Evolutionary conservation across 2,888 invertebrate genomes (phyloP).

Genomic region (Xanthia togata): DNA sequence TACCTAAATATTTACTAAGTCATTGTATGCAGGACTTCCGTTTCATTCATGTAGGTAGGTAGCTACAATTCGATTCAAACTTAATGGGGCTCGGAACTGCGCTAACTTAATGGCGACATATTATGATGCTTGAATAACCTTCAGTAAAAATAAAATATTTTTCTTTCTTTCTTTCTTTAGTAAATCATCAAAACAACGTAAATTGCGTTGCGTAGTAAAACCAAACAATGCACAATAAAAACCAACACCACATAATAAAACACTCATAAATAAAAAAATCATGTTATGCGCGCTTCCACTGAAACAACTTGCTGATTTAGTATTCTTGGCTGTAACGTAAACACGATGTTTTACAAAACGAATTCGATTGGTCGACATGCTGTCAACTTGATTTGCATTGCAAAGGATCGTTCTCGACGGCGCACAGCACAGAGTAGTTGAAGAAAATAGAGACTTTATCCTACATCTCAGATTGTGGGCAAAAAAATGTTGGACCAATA

Average conservation of each 20-base stretch:
- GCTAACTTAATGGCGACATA: too few species aligned
- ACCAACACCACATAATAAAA: conserved; percentile 5
- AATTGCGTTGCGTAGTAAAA: conserved; percentile 16
- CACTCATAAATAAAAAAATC: conserved; percentile 10
- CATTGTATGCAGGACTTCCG: too few species aligned
- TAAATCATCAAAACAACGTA: not conserved
- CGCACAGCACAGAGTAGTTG: conserved; percentile 8
- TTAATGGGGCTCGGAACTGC: too few species aligned
- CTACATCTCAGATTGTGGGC: too few species aligned
- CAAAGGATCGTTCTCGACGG: conserved; percentile 31
- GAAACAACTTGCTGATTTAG: conserved; percentile 37
- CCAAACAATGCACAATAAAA: not conserved
- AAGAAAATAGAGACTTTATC: not conserved
- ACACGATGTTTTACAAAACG: conserved; percentile 40
- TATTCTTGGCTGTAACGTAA: conserved; percentile 39
- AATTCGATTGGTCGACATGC: conserved; percentile 54
- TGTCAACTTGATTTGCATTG: conserved; percentile 58
- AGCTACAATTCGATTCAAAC: too few species aligned
- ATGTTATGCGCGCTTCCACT: not conserved
- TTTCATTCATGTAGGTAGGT: not conserved
- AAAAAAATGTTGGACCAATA: too few species aligned
- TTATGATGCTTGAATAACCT: not conserved
- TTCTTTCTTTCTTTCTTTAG: too few species aligned
- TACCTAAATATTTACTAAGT: not conserved
- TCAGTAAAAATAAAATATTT: too few species aligned